Evolutionary conservation across 2,113 vertebrate genomes (phyloP), one percentile per base, ranked within the genome.

Genomic region (Siniperca knerii): DNA sequence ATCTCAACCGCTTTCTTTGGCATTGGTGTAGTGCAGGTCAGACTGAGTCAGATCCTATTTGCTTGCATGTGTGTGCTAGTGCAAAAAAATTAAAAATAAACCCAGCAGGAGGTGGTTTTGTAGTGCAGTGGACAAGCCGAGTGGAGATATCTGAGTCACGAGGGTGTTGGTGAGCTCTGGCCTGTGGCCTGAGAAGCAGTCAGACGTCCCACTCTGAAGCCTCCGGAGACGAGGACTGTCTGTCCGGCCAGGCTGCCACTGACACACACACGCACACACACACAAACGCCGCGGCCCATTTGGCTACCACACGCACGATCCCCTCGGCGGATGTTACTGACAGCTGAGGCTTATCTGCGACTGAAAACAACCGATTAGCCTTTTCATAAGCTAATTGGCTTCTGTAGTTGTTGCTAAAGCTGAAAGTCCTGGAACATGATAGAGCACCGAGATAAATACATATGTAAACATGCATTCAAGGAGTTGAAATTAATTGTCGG

Each of bases 311-410:
- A 37, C 21, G 75, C 75, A 40, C 23, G 0, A 37, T 64, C 64
- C 58, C 79, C 60, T 33, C 8, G 1, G 71, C 61, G 55, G 37
- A 68, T 29, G 29, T 44, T 29, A 29, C 44, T 58, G 78, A 78
- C 84, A 89, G 73, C 89, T 79, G 73, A 90, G 74, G 68, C 85
- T 85, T 61, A 44, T 18, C 79, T 70, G 13, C 2, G 21, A 58
- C 76, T 74, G 52, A 71, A 78, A 72, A 77, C 46, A 81, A 76
- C 54, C 46, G 74, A 78, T 86, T 66, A 78, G 77, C 25, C 57
- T 35, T 62, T 86, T 64, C 35, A 52, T 4, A 55, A 73, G 42
- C 29, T 73, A 77, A 82, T 66, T 73, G 67, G 52, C 54, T 58
- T 78, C 65, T 52, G 48, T 48, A 66, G 66, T 44, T 44, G 40